Base-by-base conservation (phyloP, 2,797 vertebrate species). In the Falco columbarius region DNA sequence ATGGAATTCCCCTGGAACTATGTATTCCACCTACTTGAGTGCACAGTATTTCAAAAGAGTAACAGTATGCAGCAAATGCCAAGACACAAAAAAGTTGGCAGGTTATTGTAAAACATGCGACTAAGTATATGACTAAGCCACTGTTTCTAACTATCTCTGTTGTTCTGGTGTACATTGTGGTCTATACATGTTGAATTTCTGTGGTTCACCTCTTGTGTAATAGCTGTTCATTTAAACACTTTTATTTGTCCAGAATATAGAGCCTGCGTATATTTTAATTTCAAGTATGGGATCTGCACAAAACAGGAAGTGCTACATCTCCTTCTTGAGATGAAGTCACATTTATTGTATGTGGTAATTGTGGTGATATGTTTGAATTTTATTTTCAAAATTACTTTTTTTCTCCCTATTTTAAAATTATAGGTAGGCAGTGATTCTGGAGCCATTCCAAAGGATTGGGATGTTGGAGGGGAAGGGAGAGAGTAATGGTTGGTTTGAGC, bases 1-100 rank as follows among this genome's bases (percentile, higher is more conserved):
- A 61, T 86, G 91, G 95, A 96, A 86, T 97, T 95, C 72, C 90
- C 93, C 65, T 70, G 79, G 44, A 87, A 90, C 16, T 46, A 13
- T 77, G 20, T 68, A 81, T 88, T 91, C 88, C 87, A 77, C 90
- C 88, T 93, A 95, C 95, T 49, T 71, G 49, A 52, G 61, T 7
- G 32, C 58, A 86, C 11, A 30, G 17, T 72, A 65, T 61, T 90
- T 86, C n/a, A 86, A 36, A 75, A 70, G 70, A 42, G 49, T 59
- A 77, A 54, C 40, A 81, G 23, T 24, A 42, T 75, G 67, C 36
- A 92, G 49, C 47, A 90, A 95, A 91, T 88, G 79, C 75, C 74
- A 86, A 93, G 65, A 24, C 24, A 16, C 5, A 24, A 91, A 77
- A 85, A 77, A 85, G 8, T 51, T 55, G 79, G 29, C 66, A 95